Evolutionary conservation across 2,888 invertebrate genomes (phyloP).

Genomic region (Xestia ashworthii): DNA sequence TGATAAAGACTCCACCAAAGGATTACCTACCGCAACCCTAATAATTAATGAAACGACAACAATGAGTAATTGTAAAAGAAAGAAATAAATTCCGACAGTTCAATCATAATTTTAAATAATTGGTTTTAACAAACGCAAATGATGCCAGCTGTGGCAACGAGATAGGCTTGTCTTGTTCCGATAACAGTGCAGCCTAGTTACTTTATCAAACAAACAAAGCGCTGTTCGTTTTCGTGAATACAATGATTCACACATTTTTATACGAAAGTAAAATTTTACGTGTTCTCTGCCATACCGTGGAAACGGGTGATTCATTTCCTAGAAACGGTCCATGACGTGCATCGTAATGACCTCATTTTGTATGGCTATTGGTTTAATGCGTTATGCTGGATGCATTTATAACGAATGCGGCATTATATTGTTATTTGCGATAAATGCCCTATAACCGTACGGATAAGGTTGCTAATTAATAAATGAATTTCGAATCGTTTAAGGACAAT

Average conservation of each 20-base stretch:
- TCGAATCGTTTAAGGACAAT: slow-evolving; percentile 8
- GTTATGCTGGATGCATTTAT: slow-evolving; percentile 39
- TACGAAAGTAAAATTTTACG: slow-evolving; percentile 60
- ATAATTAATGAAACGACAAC: slow-evolving; percentile 47
- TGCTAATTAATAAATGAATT: slow-evolving; percentile 15
- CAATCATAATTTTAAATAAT: slow-evolving; percentile 58
- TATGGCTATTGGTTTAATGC: slow-evolving; percentile 20
- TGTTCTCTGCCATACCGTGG: slow-evolving; percentile 29
- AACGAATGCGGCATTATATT: slow-evolving; percentile 40
- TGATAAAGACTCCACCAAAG: slow-evolving; percentile 23
- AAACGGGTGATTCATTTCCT: slow-evolving; percentile 57
- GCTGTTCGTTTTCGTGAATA: slow-evolving; percentile 55
- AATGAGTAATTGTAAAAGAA: slow-evolving; percentile 57
- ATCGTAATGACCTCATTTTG: slow-evolving; percentile 57
- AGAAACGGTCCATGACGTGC: slow-evolving; percentile 49
- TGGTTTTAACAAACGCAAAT: slow-evolving; percentile 58
- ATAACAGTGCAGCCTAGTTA: slow-evolving; percentile 71
- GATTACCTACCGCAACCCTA: slow-evolving; percentile 50
- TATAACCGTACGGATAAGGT: slow-evolving; percentile 21
- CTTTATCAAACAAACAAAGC: slow-evolving; percentile 58
- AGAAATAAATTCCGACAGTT: slow-evolving; percentile 36
- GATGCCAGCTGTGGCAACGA: slow-evolving; percentile 67
- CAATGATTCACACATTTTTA: slow-evolving; percentile 51
- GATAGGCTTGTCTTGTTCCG: slow-evolving; percentile 69
- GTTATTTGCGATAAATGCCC: slow-evolving; percentile 12